Conservation (phyloP, 37 sponge, comb jelly and placozoan genomes). For the Hexactinellida sp. region DNA sequence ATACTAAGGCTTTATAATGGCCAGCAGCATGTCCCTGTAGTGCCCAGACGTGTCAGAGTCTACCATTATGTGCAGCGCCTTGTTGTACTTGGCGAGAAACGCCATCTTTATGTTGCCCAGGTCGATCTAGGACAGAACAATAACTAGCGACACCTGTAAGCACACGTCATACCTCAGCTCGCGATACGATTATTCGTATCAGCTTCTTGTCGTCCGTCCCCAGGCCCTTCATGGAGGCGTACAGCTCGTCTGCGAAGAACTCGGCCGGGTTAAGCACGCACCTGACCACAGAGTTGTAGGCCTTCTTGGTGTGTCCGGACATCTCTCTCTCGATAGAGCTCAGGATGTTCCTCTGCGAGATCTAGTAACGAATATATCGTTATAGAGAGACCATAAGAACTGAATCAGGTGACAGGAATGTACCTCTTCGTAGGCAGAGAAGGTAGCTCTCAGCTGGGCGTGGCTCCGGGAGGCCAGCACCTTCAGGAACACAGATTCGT, state of each 20-base stretch:
- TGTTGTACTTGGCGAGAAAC: constrained; percentile 55
- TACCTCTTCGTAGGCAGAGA: constrained; percentile 15
- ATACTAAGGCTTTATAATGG: constrained; percentile 30
- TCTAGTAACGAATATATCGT: background rate
- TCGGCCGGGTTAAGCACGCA: background rate
- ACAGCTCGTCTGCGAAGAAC: background rate
- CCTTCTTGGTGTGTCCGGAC: constrained; percentile 72
- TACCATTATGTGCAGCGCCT: constrained; percentile 63
- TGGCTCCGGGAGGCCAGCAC: constrained; percentile 66
- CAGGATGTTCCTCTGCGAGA: constrained; percentile 64
- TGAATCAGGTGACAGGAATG: background rate
- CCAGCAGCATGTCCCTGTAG: constrained; percentile 54
- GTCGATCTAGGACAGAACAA: constrained; percentile 32
- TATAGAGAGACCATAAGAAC: background rate
- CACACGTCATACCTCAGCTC: background rate
- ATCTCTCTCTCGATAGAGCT: constrained; percentile 86
- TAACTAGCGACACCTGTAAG: too few species aligned
- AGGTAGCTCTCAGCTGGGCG: constrained; percentile 78
- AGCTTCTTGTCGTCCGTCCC: background rate
- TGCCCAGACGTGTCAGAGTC: constrained; percentile 83
- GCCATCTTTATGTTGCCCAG: constrained; percentile 70
- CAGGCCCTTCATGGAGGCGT: background rate
- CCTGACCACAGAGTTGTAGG: constrained; percentile 47
- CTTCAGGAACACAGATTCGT: constrained; percentile 79
- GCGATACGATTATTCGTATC: constrained; percentile 2